Base-by-base conservation (phyloP, 2,888 invertebrate species). In the Habrosyne pyritoides region DNA sequence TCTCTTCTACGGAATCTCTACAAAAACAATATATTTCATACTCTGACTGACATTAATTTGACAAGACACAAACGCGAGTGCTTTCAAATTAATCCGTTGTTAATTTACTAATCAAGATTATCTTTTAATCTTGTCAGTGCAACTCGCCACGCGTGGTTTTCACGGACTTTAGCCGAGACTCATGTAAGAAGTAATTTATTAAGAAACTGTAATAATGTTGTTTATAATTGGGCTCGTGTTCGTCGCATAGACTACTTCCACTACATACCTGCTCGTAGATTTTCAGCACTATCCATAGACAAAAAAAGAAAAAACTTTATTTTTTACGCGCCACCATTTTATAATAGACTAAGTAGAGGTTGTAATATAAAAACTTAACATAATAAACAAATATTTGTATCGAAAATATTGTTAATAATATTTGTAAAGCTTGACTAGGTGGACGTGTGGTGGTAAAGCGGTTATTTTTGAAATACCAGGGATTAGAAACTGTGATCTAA, bases 161-260 rank as follows among this genome's bases (percentile, higher is more conserved):
- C 66, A 64, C 67, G 28, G 51, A 60, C 57, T 63, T 14, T 18
- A 18, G 7, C 52, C 47, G 42, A 24, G 49, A 47, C 56, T 51
- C 53, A 47, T 56, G 53, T 58, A 54, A 57, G 59, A 61, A 47
- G 56, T 61, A 54, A 59, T 57, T 61, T 54, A 47, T 42, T 53
- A 49, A 33, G 55, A 51, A 56, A 60, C 59, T 55, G 56, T 42
- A 8, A 54, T 60, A 60, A 61, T 64, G 56, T 63, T 57, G 54
- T 58, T 65, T 57, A 61, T 67, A 71, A 69, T 71, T 69, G 68
- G 63, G 36, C 28, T 54, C 54, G 62, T 62, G 21, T 53, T 18
- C 28, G 46, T 50, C 21, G 50, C 26, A 24, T 22, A 33, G 6
- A n/a, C 30, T 22, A n/a, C 6, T 22, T 48, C 3, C n/a, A 14